These are phyloP conservation scores for Meta bourneti DNA, from an alignment of 2,888 invertebrate species.

Conservation along the genomic window DNA sequence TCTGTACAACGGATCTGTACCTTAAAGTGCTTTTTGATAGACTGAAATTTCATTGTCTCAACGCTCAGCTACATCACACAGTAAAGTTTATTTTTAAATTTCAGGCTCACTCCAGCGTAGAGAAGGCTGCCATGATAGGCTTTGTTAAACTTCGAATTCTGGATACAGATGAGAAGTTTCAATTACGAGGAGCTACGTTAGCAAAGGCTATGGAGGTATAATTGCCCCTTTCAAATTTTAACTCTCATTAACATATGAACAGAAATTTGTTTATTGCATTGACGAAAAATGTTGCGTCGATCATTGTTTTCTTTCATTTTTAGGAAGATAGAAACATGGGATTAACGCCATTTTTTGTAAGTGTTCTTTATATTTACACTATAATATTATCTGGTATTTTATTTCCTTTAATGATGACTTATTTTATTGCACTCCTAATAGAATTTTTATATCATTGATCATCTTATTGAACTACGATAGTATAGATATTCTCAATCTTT, in stretches of 20 bases:
- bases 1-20: too few species aligned
- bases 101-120: constrained; percentile 91
- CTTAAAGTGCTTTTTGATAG: too few species aligned
- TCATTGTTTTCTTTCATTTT: constrained; percentile 31
- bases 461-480: too few species aligned
- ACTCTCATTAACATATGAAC: background rate
- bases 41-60: too few species aligned
- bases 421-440: background rate
- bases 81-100: background rate
- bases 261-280: background rate
- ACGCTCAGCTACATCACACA: too few species aligned
- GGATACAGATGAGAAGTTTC: constrained; percentile 91
- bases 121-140: constrained; percentile 96
- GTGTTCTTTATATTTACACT: constrained; percentile 77
- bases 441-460: too few species aligned
- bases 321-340: constrained; percentile 95
- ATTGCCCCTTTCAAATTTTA: background rate
- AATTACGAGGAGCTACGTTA: constrained; percentile 89
- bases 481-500: too few species aligned
- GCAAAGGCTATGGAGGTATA: constrained; percentile 84
- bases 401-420: background rate
- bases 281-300: background rate
- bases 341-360: constrained; percentile 96
- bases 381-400: background rate
- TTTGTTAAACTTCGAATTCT: constrained; percentile 94